Evolutionary conservation across 2,888 invertebrate genomes (phyloP), one percentile per base, ranked within the genome.

Genomic region (Spisula subtruncata): DNA sequence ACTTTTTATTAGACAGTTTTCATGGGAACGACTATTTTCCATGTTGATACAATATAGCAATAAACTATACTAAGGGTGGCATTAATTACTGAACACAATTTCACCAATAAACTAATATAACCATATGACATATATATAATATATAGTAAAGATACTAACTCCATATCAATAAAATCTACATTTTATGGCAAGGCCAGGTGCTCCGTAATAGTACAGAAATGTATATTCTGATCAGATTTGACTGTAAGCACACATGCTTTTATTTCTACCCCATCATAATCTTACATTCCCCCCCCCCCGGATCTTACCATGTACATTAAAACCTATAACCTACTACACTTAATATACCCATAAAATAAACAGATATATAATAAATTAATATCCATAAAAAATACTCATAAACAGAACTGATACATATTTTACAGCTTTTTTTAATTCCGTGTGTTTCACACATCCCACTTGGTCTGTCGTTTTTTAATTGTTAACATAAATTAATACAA

Each of bases 181-280:
- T 66, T 66, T 66, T 66, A 66, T 66, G 60, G 25, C 10, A 10
- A 25, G 60, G 10, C 60, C 60, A 66, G 60, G 60, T 66, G 60
- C 25, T 66, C 25, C n/a, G n/a, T 66, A 25, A n/a, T 66, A 66
- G 60, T 66, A 66, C 60, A 2, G 60, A 66, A 66, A 66, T 66
- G 60, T 25, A 66, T 66, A 66, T 66, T 66, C 60, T 66, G 6
- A 66, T 66, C 60, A 66, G 60, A 66, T 66, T 66, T 66, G 60
- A 25, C 60, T 66, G 60, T 66, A n/a, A 25, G 25, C 60, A 66
- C 60, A 66, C 12, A 66, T 79, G 79, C 85, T 79, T 66, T 85
- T 85, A 85, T 79, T 75, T 79, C 51, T 25, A 25, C 75, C 54
- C 79, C 35, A 85, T 85, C 85, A 85, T 85, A 29, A 75, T 51